Conservation (phyloP, 2,888 invertebrate genomes). For the Drosophila emarginata region DNA sequence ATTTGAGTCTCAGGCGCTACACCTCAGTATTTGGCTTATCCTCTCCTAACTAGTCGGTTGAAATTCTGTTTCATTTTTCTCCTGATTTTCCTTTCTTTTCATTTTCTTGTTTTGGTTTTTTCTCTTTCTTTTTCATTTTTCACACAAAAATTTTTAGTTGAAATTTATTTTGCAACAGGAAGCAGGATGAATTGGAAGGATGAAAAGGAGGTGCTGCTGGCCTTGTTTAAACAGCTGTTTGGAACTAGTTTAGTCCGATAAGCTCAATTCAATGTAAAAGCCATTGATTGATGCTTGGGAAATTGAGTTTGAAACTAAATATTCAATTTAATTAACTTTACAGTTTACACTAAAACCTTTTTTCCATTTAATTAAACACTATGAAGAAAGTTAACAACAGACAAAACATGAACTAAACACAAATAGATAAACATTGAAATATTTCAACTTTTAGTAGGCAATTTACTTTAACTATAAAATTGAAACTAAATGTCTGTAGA, state of each 20-base stretch:
- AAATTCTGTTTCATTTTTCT: neutral
- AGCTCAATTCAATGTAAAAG: neutral
- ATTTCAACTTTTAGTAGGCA: too few relatives aligned
- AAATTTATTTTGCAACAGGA: conserved; percentile 1
- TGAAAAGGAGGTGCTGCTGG: neutral
- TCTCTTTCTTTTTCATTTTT: neutral
- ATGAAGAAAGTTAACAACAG: too few relatives aligned
- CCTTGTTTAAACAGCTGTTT: conserved; percentile 4
- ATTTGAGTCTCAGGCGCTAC: conserved; percentile 22
- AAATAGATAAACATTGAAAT: too few relatives aligned
- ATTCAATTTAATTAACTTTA: neutral
- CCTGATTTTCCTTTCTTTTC: neutral
- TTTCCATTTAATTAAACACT: too few relatives aligned
- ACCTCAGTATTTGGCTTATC: neutral
- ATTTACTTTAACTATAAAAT: too few relatives aligned
- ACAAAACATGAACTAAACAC: too few relatives aligned
- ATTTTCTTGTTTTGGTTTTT: too few relatives aligned
- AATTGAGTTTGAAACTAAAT: neutral
- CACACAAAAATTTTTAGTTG: conserved; percentile 14
- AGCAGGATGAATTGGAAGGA: too few relatives aligned
- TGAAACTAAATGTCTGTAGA: too few relatives aligned
- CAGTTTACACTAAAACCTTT: too few relatives aligned
- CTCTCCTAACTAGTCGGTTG: neutral
- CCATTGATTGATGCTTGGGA: neutral
- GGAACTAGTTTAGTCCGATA: neutral